phyloP scores from a whole-genome alignment of 2,888 invertebrate genomes.

The Girardia tigrina region DNA sequence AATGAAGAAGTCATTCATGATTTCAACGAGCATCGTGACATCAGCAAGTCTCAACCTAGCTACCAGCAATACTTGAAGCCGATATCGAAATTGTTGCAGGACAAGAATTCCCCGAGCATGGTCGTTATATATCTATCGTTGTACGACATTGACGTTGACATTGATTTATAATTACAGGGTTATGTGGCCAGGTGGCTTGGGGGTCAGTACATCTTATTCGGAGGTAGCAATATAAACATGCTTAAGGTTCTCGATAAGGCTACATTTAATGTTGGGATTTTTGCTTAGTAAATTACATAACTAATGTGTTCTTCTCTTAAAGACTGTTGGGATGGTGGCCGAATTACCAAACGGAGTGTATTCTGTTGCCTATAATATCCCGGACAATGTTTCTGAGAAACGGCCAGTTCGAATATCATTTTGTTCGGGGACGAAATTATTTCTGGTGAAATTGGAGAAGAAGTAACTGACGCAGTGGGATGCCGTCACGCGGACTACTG shows the following conservation, averaged over 20 bases:
- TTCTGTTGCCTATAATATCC: slow-evolving; percentile 39
- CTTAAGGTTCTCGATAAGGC: slow-evolving; percentile 48
- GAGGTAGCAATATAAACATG: slow-evolving; percentile 48
- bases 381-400: slow-evolving; percentile 43
- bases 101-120: slow-evolving; percentile 29
- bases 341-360: slow-evolving; percentile 48
- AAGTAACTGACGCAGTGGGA: slow-evolving; percentile 33
- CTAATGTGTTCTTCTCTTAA: slow-evolving; percentile 27
- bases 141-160: background rate
- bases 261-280: slow-evolving; percentile 46
- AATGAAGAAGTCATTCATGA: slow-evolving; percentile 33
- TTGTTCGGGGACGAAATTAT: slow-evolving; percentile 43
- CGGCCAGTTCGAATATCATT: slow-evolving; percentile 41
- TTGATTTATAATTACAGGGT: slow-evolving; percentile 40
- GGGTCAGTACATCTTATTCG: slow-evolving; percentile 47
- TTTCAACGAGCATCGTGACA: slow-evolving; percentile 30
- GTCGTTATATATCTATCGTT: background rate
- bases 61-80: slow-evolving; percentile 29
- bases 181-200: slow-evolving; percentile 50
- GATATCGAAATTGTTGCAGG: slow-evolving; percentile 28
- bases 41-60: background rate
- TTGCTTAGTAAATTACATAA: background rate
- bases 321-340: slow-evolving; percentile 47
- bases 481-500: too few relatives aligned
- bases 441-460: slow-evolving; percentile 39